Evolutionary conservation across 2,113 vertebrate genomes (phyloP).

Genomic region (Balaeniceps rex): DNA sequence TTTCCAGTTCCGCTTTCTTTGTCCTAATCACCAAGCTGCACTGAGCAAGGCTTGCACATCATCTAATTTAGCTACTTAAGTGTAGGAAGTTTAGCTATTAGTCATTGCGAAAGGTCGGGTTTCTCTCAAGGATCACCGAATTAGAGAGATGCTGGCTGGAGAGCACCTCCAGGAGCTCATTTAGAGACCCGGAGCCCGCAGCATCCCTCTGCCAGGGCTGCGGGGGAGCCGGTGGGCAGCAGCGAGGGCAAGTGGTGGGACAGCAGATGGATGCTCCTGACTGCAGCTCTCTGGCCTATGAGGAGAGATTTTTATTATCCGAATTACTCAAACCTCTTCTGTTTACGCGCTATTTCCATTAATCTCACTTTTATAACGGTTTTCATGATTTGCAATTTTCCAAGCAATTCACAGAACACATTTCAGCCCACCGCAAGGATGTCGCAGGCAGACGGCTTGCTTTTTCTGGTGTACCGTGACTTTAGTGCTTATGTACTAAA

Average conservation of each 20-base stretch:
- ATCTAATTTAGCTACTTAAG: not conserved
- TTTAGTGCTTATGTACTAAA: not conserved
- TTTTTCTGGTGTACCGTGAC: not conserved
- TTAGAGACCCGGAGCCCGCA: not conserved
- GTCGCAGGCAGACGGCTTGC: accelerated
- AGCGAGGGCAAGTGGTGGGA: not conserved
- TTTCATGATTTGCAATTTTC: not conserved
- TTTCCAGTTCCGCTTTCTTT: not conserved
- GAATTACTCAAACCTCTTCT: not conserved
- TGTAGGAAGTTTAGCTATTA: not conserved
- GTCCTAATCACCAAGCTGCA: not conserved
- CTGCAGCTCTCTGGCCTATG: not conserved
- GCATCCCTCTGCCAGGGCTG: not conserved
- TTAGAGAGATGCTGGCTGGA: not conserved
- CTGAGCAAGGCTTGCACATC: not conserved
- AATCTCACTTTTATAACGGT: not conserved
- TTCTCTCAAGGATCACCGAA: not conserved
- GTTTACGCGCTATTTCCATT: not conserved
- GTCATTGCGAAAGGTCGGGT: not conserved
- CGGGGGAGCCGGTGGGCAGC: accelerated
- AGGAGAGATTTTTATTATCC: not conserved
- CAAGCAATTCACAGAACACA: not conserved
- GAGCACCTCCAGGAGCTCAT: not conserved
- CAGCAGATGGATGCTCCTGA: not conserved
- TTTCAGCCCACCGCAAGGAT: not conserved